Base-by-base conservation (phyloP, 1,140 invertebrate genomes). In the Rhopalosiphum padi region DNA sequence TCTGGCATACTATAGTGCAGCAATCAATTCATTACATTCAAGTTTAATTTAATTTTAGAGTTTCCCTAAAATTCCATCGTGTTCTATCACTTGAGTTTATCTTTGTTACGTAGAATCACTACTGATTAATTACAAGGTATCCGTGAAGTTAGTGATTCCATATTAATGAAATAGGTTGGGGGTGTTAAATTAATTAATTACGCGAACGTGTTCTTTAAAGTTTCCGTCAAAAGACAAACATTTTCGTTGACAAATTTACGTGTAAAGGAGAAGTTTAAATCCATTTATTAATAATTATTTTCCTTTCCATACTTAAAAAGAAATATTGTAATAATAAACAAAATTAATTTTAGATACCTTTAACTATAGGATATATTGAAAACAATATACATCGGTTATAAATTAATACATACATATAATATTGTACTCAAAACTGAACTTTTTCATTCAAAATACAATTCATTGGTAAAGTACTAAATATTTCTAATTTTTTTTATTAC, bases 51-150 rank as follows among this genome's bases (percentile, higher is more conserved):
- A 35, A 90, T 90, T 90, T 90, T 41, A 77, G 35, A 88, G 46
- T 90, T 51, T 53, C 51, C 30, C 88, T 41, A 55, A 90, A 90
- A 90, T 55, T 51, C 46, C 23, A 90, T 90, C 88, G 51, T 90
- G 88, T 55, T 35, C n/a, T 90, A 90, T 90, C 88, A 23, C 48
- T 90, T 55, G 51, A 90, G 88, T 55, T 41, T 37, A 90, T 90
- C 88, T 90, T 90, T 90, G 88, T 37, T 90, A 90, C 48, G 53
- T 55, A 55, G 35, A 90, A 90, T 90, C 51, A 37, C 48, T 35
- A 53, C 88, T 90, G 88, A 90, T 90, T 90, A 90, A 90, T 90
- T 90, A 53, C 48, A 23, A 53, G 41, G 88, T 90, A 90, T 90
- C 35, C 48, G 18, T 53, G 88, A 55, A 53, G 88, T 90, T 90